phyloP scores from a whole-genome alignment of 2,888 invertebrate genomes.

The Scaptomyza polygonia region DNA sequence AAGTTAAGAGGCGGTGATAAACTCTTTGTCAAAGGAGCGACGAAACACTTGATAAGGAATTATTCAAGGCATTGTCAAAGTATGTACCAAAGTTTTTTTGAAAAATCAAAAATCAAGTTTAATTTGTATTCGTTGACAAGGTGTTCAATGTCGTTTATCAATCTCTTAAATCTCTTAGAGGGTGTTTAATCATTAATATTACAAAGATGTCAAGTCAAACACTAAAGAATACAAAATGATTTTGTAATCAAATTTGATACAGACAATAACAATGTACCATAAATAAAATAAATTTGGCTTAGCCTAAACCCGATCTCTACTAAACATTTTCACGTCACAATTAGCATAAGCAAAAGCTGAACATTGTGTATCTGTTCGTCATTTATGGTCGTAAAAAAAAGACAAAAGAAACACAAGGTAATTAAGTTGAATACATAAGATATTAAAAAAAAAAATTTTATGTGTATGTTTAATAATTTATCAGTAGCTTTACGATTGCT shows the following conservation, averaged over 20 bases:
- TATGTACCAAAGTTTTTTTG: neutral
- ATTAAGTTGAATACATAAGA: slow-evolving; percentile 32
- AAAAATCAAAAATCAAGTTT: no score
- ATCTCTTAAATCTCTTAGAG: neutral
- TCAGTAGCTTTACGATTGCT: slow-evolving; percentile 23
- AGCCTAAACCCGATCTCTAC: neutral
- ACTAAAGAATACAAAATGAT: slow-evolving; percentile 1
- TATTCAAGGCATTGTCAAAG: neutral
- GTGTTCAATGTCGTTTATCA: neutral
- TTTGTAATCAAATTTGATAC: neutral
- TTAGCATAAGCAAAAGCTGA: slow-evolving; percentile 57
- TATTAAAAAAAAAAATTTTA: slow-evolving; percentile 11
- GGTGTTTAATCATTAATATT: neutral
- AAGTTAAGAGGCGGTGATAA: slow-evolving; percentile 47
- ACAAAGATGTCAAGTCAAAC: neutral
- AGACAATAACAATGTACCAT: neutral
- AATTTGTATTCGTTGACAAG: neutral
- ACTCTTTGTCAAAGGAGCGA: neutral
- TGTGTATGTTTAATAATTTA: slow-evolving; percentile 62
- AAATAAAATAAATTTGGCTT: neutral
- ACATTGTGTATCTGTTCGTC: slow-evolving; percentile 20
- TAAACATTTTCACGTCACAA: slow-evolving; percentile 6
- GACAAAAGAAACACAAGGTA: slow-evolving; percentile 34
- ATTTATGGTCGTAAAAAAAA: slow-evolving; percentile 41
- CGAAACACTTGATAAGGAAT: neutral